Evolutionary conservation across 2,797 vertebrate species (phyloP), one percentile per base, ranked within the genome.

Genomic region (Crypturellus tataupa): DNA sequence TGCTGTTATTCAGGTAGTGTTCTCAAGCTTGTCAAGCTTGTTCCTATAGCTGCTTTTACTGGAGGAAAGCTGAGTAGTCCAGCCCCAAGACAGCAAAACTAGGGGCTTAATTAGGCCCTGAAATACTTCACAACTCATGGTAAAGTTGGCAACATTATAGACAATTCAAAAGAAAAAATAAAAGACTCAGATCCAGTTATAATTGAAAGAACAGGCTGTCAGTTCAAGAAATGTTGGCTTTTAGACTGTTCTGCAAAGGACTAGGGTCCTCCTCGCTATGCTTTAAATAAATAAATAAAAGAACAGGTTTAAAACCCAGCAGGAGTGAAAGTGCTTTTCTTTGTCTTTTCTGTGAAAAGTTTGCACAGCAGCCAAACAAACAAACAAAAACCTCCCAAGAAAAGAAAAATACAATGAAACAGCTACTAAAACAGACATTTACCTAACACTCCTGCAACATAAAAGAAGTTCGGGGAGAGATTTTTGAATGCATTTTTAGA

Each of bases 271-370:
- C 87, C 85, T 87, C 78, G 65, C 85, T 87, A 59, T 1, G 1
- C 42, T 89, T 72, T 35, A 90, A 83, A 93, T 85, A 94, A 95
- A 91, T 83, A 92, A 91, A 94, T 91, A 80, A 55, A 97, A 87
- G 69, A 79, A 89, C 47, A 85, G 86, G 94, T 94, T 94, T 86
- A 65, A 63, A 65, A 56, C 35, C 10, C 12, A 65, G 72, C 47
- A 92, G 92, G 86, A 97, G 92, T 71, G 92, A 96, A 95, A 96
- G 89, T 96, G 88, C 67, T 92, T 96, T 96, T 90, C 69, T 93
- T 85, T 88, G 46, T 47, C 91, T 85, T 95, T 91, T 69, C 72
- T 53, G 49, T 76, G 59, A 92, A 90, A 97, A 94, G 60, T 91
- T 93, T 95, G 92, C 62, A 65, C 77, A 91, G 82, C 87, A 80